Conservation (phyloP, 2,888 invertebrate species). For the Diadegma fenestrale region DNA sequence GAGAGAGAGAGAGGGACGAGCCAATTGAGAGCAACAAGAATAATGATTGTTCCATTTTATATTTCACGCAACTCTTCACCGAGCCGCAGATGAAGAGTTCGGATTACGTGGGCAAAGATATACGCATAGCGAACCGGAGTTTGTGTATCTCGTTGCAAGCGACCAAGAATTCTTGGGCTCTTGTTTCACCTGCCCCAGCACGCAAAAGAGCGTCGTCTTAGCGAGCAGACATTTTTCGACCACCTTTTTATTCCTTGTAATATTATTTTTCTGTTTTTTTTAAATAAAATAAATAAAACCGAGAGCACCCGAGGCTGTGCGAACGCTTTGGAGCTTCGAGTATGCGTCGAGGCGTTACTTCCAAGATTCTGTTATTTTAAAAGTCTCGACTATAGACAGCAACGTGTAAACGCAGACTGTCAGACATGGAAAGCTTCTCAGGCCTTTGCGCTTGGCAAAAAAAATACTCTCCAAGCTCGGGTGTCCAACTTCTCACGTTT, state of each 20-base stretch:
- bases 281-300: too few relatives aligned
- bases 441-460: neutral
- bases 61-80: constrained; percentile 27
- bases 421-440: constrained; percentile 8
- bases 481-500: constrained; percentile 63
- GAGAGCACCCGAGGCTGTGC: constrained; percentile 29
- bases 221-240: constrained; percentile 6
- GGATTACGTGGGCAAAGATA: constrained; percentile 48
- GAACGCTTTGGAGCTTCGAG: constrained; percentile 9
- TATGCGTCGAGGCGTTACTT: constrained; percentile 9
- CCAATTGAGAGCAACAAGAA: constrained; percentile 29
- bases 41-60: constrained; percentile 22
- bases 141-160: constrained; percentile 28
- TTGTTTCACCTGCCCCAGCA: constrained; percentile 56
- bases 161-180: constrained; percentile 57
- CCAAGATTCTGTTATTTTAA: neutral
- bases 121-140: neutral
- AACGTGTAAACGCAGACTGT: constrained; percentile 13
- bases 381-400: constrained; percentile 23
- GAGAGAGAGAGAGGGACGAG: neutral
- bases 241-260: neutral
- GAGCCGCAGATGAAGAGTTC: constrained; percentile 53
- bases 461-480: constrained; percentile 8
- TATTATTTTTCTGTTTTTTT: neutral
- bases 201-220: constrained; percentile 30